Conservation (phyloP, 2,797 vertebrate genomes). For the Phataginus tetradactyla region DNA sequence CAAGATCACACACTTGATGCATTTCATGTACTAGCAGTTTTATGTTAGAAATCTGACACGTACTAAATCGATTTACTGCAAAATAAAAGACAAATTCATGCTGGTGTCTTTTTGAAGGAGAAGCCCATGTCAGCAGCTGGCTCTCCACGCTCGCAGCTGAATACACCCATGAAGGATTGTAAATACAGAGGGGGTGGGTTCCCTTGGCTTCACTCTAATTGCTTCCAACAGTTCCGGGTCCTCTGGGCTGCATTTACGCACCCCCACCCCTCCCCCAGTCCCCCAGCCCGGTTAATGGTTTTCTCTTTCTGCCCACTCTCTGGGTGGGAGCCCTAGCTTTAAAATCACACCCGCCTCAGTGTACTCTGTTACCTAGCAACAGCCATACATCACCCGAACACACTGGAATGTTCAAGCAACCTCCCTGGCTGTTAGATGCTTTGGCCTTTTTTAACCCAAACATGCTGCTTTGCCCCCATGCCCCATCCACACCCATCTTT, state of each 20-base stretch:
- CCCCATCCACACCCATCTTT: neutral
- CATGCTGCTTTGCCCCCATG: neutral
- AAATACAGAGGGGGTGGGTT: accelerated
- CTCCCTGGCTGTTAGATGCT: neutral
- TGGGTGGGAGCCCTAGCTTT: neutral
- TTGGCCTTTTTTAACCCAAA: conserved; percentile 2
- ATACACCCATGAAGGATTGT: accelerated
- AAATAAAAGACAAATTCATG: neutral
- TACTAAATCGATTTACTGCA: neutral
- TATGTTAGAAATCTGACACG: accelerated
- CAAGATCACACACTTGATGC: neutral
- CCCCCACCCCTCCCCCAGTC: neutral
- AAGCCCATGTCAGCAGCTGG: neutral
- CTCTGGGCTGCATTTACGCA: neutral
- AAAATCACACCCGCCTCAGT: conserved; percentile 75
- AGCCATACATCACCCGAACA: conserved; percentile 69
- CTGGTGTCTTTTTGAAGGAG: neutral
- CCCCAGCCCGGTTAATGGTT: neutral
- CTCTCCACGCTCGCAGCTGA: accelerated
- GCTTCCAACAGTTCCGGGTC: neutral
- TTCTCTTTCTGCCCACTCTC: neutral
- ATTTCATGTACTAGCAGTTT: accelerated
- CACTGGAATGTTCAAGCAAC: conserved; percentile 9
- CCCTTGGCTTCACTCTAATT: neutral
- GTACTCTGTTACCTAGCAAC: conserved; percentile 86